Conservation (phyloP, 2,113 vertebrate species). For the Agapornis roseicollis region DNA sequence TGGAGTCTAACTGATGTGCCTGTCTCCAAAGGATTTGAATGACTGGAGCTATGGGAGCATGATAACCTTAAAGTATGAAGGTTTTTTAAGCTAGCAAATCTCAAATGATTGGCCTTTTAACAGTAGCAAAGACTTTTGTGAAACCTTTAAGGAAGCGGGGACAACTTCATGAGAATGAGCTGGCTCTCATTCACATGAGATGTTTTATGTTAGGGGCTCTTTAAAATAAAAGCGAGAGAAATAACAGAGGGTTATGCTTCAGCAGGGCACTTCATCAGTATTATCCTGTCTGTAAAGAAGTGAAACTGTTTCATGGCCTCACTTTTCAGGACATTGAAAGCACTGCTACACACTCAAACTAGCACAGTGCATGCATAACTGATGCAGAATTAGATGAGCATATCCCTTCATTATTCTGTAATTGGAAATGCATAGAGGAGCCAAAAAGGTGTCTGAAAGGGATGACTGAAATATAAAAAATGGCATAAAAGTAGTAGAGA, state of each 20-base stretch:
- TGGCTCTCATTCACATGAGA: neutral
- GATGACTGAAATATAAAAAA: neutral
- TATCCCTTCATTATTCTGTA: neutral
- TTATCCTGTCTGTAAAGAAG: neutral
- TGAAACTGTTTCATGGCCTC: neutral
- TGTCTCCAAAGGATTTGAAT: neutral
- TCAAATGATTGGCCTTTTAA: neutral
- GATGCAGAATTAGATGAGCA: neutral
- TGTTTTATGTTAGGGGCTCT: neutral
- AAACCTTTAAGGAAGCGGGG: neutral
- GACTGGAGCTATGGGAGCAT: neutral
- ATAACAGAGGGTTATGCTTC: neutral
- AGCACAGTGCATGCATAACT: neutral
- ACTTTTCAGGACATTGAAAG: neutral
- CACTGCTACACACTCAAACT: neutral
- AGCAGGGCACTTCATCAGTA: neutral
- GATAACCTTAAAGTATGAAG: neutral
- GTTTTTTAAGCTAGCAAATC: neutral
- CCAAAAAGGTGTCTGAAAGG: neutral
- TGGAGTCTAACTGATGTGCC: neutral
- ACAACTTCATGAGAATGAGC: constrained; percentile 5
- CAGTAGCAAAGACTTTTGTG: neutral
- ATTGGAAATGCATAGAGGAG: neutral
- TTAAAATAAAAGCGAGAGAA: neutral
- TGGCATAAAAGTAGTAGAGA: neutral